Base-by-base conservation (phyloP, 2,888 invertebrate genomes). In the Pediacus dermestoides region DNA sequence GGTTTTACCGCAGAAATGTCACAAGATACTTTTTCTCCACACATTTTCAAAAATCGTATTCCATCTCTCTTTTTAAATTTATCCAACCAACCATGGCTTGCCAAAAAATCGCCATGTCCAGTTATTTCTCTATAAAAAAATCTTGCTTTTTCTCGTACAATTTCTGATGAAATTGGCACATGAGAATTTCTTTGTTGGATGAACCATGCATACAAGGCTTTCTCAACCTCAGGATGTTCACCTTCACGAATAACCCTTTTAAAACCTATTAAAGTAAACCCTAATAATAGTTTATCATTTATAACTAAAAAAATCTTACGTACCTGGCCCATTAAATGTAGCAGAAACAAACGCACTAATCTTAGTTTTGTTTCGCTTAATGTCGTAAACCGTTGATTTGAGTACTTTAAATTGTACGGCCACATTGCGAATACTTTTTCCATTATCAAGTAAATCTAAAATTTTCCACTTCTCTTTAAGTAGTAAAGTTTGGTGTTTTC, bases 71-170 rank as follows among this genome's bases (percentile, higher is more conserved):
- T 6, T 26, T 52, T 50, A 27, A 54, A 52, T 46, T 46, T 54
- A 34, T 47, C 39, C 7, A 54, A 30, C 51, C 54, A 53, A 21
- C 50, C 50, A 14, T 30, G 33, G 28, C 51, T 52, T 14, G 49
- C 50, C 21, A 32, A 21, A 34, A 49, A 50, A 39, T 44, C 40
- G n/a, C n/a, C n/a, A n/a, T 49, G 34, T 14, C 32, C 36, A 7
- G 35, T 37, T 18, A 46, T 40, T 42, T 42, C 27, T 40, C 43
- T 27, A 47, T 51, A 42, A 41, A 52, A 51, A 7, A 34, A 22
- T 39, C 31, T 44, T 10, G 46, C 47, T 31, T 49, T 50, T 28
- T 28, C 28, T 26, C 39, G 11, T 37, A 48, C 37, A 40, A 48
- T 40, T 21, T 43, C 46, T 11, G 43, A 38, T 12, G 43, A 42